phyloP scores from a whole-genome alignment of 2,797 vertebrate species.

The Phylloscopus collybita region DNA sequence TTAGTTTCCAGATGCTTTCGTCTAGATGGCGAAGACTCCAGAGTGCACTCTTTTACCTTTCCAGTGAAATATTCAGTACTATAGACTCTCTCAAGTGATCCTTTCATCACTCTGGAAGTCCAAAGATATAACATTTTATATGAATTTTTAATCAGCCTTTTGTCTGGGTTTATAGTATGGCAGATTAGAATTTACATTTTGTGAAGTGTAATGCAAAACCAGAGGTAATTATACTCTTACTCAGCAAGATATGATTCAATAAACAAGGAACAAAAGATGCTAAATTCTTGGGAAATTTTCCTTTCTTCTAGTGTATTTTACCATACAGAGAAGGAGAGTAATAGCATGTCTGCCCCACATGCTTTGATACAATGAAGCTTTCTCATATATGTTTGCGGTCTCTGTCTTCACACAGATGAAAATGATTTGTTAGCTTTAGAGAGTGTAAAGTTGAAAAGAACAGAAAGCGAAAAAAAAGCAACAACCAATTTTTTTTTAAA shows the following conservation, averaged over 20 bases:
- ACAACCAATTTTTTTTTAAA: accelerated
- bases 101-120: not conserved
- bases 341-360: not conserved
- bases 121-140: not conserved
- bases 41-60: not conserved
- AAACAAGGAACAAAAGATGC: not conserved
- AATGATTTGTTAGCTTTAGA: not conserved
- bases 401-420: not conserved
- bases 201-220: not conserved
- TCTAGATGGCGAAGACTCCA: not conserved
- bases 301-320: not conserved
- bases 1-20: not conserved
- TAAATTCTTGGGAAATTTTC: not conserved
- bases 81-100: not conserved
- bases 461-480: not conserved
- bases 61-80: not conserved
- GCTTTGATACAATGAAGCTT: not conserved
- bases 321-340: not conserved
- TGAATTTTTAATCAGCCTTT: not conserved
- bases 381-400: not conserved
- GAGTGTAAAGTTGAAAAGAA: not conserved
- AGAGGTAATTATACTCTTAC: not conserved
- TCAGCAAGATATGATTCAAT: not conserved
- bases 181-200: not conserved
- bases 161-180: not conserved